Evolutionary conservation across 1,140 invertebrate genomes (phyloP), one percentile per base, ranked within the genome.

Genomic region (Drosophila truncata): DNA sequence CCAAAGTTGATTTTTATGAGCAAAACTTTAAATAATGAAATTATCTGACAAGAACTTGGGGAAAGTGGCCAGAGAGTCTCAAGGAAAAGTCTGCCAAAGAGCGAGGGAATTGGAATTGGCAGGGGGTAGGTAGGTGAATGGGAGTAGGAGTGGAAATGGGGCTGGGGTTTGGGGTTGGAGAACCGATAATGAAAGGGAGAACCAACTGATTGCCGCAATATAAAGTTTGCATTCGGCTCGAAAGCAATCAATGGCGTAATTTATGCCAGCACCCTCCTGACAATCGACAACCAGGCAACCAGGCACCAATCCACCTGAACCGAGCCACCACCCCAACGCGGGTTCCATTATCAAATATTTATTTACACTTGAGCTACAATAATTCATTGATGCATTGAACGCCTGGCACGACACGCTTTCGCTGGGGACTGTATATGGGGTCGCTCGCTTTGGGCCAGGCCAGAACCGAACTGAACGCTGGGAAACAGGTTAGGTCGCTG

Each of bases 1-100:
- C 80, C 85, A 88, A 88, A 90, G 85, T 88, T 90, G 80, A 84
- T 88, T 90, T 90, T 88, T 88, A 88, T 90, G 85, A 84, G 85
- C 47, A 75, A 90, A 88, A 88, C 80, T 88, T 88, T 90, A 88
- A 81, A 88, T 90, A 88, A 88, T 84, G 84, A 84, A 90, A 88
- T 88, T 88, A 88, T 88, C 84, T 87, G 81, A 90, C 69, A 88
- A 88, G 77, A 88, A 87, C 80, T 87, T 90, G 80, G 67, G 61
- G 52, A 84, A 76, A 80, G 55, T 49, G 50, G 55, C 55, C 52
- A 73, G 64, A 62, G 52, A 57, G 58, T 57, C 54, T 58, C 67
- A 65, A 62, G 35, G 37, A 73, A 18, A 29, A 55, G 25, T 44
- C 27, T 63, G 39, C 33, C 35, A 46, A 29, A 57, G 23, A 66